phyloP scores from a whole-genome alignment of 2,113 vertebrate species.

The Onychorhynchus coronatus region DNA sequence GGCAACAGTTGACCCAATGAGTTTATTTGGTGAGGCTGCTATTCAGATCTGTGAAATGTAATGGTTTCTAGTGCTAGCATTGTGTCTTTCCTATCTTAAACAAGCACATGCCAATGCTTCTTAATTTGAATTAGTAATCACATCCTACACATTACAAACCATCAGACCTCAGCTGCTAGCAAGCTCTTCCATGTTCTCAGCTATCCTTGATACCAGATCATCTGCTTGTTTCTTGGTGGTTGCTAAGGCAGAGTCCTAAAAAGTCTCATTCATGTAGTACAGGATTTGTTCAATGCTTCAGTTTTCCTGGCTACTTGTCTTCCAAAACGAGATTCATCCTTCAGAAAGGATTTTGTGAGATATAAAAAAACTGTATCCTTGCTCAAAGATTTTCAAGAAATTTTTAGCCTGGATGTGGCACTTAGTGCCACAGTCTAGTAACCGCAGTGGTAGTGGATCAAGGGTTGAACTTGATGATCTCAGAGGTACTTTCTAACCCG shows the following conservation, averaged over 20 bases:
- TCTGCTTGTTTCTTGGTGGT: background rate
- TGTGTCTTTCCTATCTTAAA: background rate
- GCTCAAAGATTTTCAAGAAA: background rate
- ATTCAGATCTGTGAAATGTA: background rate
- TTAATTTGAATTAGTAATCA: background rate
- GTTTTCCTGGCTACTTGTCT: background rate
- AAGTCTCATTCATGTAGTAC: conserved; percentile 22
- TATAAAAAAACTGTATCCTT: background rate
- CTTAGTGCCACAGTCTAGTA: too few relatives aligned
- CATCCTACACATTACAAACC: background rate
- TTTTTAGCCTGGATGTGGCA: too few relatives aligned
- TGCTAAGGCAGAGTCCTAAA: conserved; percentile 15
- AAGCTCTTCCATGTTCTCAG: background rate
- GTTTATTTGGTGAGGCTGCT: background rate
- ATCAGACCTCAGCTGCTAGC: background rate
- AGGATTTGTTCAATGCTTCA: conserved; percentile 8
- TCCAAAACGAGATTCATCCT: background rate
- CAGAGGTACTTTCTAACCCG: too few relatives aligned
- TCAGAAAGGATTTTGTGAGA: background rate
- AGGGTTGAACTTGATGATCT: too few relatives aligned
- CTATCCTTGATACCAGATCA: background rate
- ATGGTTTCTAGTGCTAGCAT: background rate
- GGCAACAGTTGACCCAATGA: background rate
- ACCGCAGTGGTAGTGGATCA: too few relatives aligned
- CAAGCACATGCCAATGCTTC: background rate